A percentile compares a stretch with the other conserved stretches of the same genome.
Evolutionary conservation across 2,797 vertebrate genomes (phyloP).

Genomic region (Coracias cyanogaster): DNA sequence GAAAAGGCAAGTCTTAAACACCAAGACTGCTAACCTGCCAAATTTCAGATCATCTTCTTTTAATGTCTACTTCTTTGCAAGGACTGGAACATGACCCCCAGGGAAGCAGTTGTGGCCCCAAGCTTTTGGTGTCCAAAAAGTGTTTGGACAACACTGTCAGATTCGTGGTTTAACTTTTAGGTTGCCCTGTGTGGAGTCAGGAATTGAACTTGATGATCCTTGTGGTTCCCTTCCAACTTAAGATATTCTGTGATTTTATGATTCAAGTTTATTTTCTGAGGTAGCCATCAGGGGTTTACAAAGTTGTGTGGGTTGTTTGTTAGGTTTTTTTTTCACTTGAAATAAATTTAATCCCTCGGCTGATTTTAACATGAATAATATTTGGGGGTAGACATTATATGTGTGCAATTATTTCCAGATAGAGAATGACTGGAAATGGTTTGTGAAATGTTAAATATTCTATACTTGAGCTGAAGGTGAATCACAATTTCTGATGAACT

Average conservation of each 20-base stretch:
- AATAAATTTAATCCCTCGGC: neutral
- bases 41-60: neutral
- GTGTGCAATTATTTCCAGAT: neutral
- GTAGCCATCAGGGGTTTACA: neutral
- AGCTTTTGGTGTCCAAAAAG: fast-evolving
- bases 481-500: constrained; percentile 38
- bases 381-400: neutral
- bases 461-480: constrained; percentile 17
- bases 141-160: neutral
- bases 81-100: neutral
- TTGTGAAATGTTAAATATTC: neutral
- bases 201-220: neutral
- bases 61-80: neutral
- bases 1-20: neutral
- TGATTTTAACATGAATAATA: neutral
- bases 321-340: neutral
- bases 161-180: neutral
- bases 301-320: neutral
- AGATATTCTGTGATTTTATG: neutral
- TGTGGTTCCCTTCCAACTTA: neutral
- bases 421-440: neutral
- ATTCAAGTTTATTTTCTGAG: neutral
- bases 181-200: neutral
- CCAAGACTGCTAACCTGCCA: neutral
- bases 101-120: neutral